These are phyloP conservation scores for Cryptosula pallasiana DNA, from an alignment of 2,888 invertebrate species.

Conservation along the genomic window DNA sequence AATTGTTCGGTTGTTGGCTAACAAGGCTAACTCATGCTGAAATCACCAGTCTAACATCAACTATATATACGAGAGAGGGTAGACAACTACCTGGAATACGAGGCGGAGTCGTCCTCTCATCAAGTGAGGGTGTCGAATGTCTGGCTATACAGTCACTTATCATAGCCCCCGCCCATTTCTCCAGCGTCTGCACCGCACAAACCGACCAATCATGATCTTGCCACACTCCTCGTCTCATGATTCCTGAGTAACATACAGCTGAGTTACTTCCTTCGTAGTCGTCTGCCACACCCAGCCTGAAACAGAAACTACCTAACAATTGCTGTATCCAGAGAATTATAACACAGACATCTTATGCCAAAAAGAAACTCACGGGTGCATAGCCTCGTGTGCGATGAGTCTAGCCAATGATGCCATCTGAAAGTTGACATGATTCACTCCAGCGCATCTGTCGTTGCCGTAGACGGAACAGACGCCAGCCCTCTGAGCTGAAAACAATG, in stretches of 20 bases:
- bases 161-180: constrained; percentile 19
- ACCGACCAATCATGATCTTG: constrained; percentile 26
- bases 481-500: constrained; percentile 18
- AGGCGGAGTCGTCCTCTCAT: constrained; percentile 1
- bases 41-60: no score
- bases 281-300: constrained; percentile 22
- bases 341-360: neutral
- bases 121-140: neutral
- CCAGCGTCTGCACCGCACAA: constrained; percentile 23
- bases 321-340: neutral
- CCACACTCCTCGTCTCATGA: constrained; percentile 26
- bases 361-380: constrained; percentile 22
- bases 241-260: constrained; percentile 17
- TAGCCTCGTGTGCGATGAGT: constrained; percentile 23
- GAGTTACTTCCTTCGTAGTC: constrained; percentile 16
- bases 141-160: constrained; percentile 6
- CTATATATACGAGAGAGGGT: no score
- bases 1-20: no score
- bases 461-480: constrained; percentile 12
- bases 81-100: constrained; percentile 5
- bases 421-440: constrained; percentile 24
- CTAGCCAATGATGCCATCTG: constrained; percentile 20
- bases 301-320: neutral
- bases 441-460: constrained; percentile 24
- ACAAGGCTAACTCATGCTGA: no score